Base-by-base conservation (phyloP, 1,140 invertebrate species). In the Philotrypesis tridentata region DNA sequence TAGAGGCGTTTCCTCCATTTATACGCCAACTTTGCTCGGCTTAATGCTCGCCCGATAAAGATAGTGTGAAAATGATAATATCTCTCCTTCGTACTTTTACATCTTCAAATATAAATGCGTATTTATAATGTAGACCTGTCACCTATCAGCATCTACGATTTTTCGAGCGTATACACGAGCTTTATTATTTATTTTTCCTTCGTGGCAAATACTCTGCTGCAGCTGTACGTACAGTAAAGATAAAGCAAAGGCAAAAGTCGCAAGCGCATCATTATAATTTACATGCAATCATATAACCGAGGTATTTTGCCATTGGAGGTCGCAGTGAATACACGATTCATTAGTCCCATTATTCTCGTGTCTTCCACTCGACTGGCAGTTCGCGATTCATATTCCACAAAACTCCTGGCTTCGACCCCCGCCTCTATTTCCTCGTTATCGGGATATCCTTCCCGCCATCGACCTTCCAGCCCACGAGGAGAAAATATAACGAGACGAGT, bases 401-500 rank as follows among this genome's bases (percentile, higher is more conserved):
- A 55, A 48, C 43, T 73, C 48, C 17, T 14, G 6, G 17, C 12
- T 9, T 12, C 48, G 21, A 14, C 27, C 27, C 17, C 33, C 43
- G 17, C 21, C 12, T 21, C 68, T 71, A 76, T 76, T 76, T 37
- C 17, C 63, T 43, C 33, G 75, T 23, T 48, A 27, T 31, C 61
- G 33, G 12, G 63, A 25, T 23, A 5, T 33, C 27, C 61, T 17
- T 43, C 12, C 17, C 11, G 11, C 23, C 33, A 31, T 67, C 75
- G 75, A 77, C 68, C 75, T 23, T 31, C 6, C 5, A 37, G 17
- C 14, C n/a, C 60, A 31, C 21, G 29, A 12, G 21, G 48, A 55
- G 72, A 61, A 65, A 76, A 65, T 75, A 67, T 48, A 37, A 48
- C 65, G 76, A 33, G 65, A 33, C n/a, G 61, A 60, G 27, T 68